A percentile compares a stretch with the other conserved stretches of the same genome.
Conservation (phyloP, 92 coral and sea anemone species). For the Isaurus tuberculatus region DNA sequence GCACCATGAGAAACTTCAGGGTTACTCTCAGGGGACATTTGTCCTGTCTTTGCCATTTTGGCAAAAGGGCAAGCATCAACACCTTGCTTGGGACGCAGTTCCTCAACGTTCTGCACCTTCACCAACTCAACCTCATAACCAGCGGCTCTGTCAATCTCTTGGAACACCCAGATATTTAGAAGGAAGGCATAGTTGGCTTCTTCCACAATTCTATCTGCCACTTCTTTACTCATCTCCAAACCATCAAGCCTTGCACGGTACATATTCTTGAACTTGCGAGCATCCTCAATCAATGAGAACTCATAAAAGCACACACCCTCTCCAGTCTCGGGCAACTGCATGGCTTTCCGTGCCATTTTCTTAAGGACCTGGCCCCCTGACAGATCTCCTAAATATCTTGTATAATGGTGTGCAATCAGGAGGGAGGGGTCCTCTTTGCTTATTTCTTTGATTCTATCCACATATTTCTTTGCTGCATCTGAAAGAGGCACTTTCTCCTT, state of each 20-base stretch:
- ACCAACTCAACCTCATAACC: constrained; percentile 66
- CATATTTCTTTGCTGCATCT: constrained; percentile 82
- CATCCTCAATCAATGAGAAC: constrained; percentile 80
- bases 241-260: constrained; percentile 86
- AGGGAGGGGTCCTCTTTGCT: constrained; percentile 84
- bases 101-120: constrained; percentile 40
- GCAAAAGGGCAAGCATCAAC: constrained; percentile 86
- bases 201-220: constrained; percentile 87
- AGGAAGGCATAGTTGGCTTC: constrained; percentile 85
- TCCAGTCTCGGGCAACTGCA: constrained; percentile 89
- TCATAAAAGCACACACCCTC: constrained; percentile 87
- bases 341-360: constrained; percentile 88
- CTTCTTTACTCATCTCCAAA: constrained; percentile 72
- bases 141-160: constrained; percentile 81
- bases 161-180: constrained; percentile 83
- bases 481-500: constrained; percentile 72
- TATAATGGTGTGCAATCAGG: constrained; percentile 93
- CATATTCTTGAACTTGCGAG: constrained; percentile 86
- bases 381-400: constrained; percentile 94
- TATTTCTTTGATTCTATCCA: constrained; percentile 80
- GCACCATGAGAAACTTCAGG: constrained; percentile 15
- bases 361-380: constrained; percentile 92
- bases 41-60: constrained; percentile 72
- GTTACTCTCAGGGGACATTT: constrained; percentile 30
- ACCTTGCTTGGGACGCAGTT: constrained; percentile 24